phyloP scores from a whole-genome alignment of 2,113 vertebrate species.

The Burhinus oedicnemus region DNA sequence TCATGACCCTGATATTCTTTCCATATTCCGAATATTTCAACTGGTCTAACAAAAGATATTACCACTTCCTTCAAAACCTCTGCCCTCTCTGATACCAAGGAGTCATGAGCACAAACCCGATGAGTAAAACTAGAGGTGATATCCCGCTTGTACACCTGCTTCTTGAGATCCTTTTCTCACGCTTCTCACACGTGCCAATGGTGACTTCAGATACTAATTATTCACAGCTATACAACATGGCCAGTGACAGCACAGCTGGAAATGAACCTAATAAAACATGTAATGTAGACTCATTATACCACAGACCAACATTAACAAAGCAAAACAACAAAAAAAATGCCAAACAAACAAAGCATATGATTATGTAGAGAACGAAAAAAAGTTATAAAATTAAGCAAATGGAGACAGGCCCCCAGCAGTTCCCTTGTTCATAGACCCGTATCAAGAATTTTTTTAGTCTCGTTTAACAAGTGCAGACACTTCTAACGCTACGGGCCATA shows the following conservation, averaged over 20 bases:
- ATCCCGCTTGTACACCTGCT: neutral
- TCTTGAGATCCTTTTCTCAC: neutral
- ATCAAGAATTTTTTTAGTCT: neutral
- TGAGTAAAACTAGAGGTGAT: neutral
- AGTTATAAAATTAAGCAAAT: neutral
- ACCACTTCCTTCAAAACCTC: neutral
- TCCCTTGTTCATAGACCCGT: neutral
- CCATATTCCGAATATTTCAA: neutral
- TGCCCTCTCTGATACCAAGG: neutral
- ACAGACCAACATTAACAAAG: neutral
- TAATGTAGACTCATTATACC: neutral
- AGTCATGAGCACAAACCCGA: neutral
- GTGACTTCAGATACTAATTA: neutral
- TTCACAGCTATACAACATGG: neutral
- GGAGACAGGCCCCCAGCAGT: neutral
- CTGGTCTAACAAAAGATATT: neutral
- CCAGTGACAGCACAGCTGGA: neutral
- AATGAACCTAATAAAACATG: neutral
- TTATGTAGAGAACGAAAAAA: neutral
- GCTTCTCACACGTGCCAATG: accelerated
- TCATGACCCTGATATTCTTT: neutral
- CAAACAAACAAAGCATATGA: neutral
- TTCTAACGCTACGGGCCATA: neutral
- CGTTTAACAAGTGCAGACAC: neutral
- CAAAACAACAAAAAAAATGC: neutral